Percentiles rank a stretch among this genome's conserved stretches.
Evolutionary conservation across 2,888 invertebrate species (phyloP).

Genomic region (Lutraria lutraria): DNA sequence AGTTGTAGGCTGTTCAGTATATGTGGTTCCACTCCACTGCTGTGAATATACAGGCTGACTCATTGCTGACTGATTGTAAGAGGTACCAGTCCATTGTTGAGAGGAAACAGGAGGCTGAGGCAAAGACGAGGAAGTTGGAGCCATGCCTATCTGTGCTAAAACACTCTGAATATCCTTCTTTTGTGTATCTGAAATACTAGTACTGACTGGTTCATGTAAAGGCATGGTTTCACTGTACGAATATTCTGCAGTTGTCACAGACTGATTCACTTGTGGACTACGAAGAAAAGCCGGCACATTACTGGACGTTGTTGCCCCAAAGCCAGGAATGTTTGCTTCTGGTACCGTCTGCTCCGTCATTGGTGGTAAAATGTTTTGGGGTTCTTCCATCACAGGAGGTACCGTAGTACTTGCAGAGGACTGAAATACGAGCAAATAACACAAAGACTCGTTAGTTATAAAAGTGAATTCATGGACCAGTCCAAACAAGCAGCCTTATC

Average conservation of each 20-base stretch:
- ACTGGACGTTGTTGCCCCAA: constrained; percentile 36
- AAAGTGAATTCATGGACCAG: too few relatives aligned
- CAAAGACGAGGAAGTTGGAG: background rate
- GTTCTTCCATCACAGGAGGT: background rate
- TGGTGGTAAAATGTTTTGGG: background rate
- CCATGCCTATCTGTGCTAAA: background rate
- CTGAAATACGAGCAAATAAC: background rate
- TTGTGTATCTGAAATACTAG: background rate
- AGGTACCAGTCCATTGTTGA: background rate
- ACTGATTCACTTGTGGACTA: background rate
- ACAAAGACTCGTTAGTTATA: too few relatives aligned
- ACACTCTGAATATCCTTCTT: background rate
- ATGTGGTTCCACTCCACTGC: constrained; percentile 26
- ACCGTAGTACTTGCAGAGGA: background rate
- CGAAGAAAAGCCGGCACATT: constrained; percentile 61
- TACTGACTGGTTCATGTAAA: background rate
- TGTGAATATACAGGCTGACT: constrained; percentile 18
- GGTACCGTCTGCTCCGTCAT: constrained; percentile 21
- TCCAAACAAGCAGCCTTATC: too few relatives aligned
- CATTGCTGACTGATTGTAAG: constrained; percentile 3
- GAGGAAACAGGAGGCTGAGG: background rate
- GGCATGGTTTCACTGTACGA: background rate
- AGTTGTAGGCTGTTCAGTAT: background rate
- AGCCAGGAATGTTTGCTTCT: constrained; percentile 58
- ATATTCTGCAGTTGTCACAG: background rate